Base-by-base conservation (phyloP, 2,113 vertebrate genomes). In the Callionymus lyra region DNA sequence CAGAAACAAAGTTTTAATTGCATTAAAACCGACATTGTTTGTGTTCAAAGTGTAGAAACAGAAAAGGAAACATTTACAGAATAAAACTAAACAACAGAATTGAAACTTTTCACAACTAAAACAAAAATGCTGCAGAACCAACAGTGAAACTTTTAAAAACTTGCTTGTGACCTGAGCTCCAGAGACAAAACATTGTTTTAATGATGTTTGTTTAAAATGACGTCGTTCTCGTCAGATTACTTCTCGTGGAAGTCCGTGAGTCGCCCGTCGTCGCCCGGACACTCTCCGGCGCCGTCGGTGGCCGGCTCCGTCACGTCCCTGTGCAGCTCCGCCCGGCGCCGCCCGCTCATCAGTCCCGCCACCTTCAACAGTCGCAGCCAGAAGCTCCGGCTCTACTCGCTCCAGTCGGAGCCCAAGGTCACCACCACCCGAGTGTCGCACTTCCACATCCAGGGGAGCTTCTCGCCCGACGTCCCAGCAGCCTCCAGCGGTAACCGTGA, bases 311-410 rank as follows among this genome's bases (percentile, higher is more conserved):
- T 89, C 14, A 81, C 86, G 0, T 98, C 94, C 63, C 96, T 90
- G 56, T 86, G 85, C 0, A 74, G 91, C 4, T 97, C 92, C 0
- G 76, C 88, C 71, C 83, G 85, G 12, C 86, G 91, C 2, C 88
- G 94, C 0, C 95, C 95, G 0, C 89, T 98, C 64, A 98, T 98
- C 84, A 96, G 95, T 70, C 95, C 95, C 0, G 94, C 95, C 0
- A 87, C 92, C 12, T 88, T 98, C 56, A 91, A 96, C 80, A 85
- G 98, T 33, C 65, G 86, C 16, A 90, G 91, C 0, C 90, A 84
- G 63, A 93, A 83, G 47, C 85, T 91, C 11, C 77, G 87, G 50
- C 85, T 97, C 8, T 94, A 97, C 62, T 75, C 86, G 0, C 13
- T 79, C 0, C 74, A 81, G 16, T 41, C 56, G 0, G 66, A 74